Conservation (phyloP, 37 sponge, comb jelly and placozoan species). For the Lycopodina hypogea region DNA sequence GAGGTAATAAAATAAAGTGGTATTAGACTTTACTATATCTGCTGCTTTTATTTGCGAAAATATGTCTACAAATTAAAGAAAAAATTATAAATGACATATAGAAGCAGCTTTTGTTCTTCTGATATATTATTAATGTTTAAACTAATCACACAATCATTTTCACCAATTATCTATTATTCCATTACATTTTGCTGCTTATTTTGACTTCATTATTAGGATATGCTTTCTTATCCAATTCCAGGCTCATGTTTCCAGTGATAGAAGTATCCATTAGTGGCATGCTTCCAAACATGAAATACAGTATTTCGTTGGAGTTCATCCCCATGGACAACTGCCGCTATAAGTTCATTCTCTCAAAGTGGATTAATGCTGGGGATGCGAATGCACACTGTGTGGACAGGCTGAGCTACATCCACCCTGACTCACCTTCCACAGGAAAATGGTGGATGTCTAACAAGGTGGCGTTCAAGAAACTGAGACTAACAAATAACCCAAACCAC, state of each 20-base stretch:
- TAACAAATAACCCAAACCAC: conserved; percentile 61
- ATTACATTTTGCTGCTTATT: no score
- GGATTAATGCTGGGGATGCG: conserved; percentile 71
- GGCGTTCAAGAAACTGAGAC: conserved; percentile 70
- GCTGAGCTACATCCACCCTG: conserved; percentile 50
- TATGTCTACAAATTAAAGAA: no score
- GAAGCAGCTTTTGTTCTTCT: no score
- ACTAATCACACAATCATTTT: no score
- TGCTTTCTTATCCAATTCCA: no score
- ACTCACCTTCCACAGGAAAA: conserved; percentile 60
- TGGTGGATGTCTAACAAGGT: conserved; percentile 63
- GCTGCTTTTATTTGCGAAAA: no score
- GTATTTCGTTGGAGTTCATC: conserved; percentile 57
- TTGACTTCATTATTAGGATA: no score
- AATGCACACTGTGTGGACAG: conserved; percentile 36
- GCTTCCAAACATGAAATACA: conserved; percentile 61
- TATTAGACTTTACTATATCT: no score
- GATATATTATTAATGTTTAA: no score
- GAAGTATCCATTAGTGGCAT: conserved; percentile 53
- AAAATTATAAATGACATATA: no score
- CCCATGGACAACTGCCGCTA: conserved; percentile 69
- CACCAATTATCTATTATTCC: no score
- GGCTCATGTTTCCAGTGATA: conserved; percentile 86
- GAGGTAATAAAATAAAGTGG: no score
- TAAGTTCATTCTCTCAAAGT: conserved; percentile 81